Conservation (phyloP, 1,140 invertebrate species). For the Heliconius nattereri region DNA sequence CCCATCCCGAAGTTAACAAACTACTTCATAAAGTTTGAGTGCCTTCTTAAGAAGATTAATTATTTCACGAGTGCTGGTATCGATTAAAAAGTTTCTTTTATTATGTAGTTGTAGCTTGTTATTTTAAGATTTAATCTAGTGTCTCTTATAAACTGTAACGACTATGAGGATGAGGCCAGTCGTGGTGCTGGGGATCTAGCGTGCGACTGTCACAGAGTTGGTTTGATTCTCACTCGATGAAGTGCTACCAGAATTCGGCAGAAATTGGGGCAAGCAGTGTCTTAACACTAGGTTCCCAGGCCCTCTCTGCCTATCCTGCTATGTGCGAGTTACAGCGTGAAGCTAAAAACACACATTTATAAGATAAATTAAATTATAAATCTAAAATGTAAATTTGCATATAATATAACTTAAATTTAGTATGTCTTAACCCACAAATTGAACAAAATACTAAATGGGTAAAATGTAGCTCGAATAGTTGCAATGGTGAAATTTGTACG, state of each 20-base stretch:
- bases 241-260: no score
- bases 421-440: not conserved
- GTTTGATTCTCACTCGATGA: no score
- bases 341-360: no score
- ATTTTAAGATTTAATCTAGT: conserved; percentile 23
- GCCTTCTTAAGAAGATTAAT: conserved; percentile 37
- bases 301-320: no score
- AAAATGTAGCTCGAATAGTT: conserved; percentile 24
- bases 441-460: not conserved
- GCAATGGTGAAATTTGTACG: conserved; percentile 1
- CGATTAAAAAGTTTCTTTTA: conserved; percentile 35
- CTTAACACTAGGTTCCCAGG: no score
- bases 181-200: no score
- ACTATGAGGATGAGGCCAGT: not conserved
- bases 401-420: not conserved
- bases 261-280: no score
- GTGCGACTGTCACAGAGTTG: no score
- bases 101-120: conserved; percentile 4
- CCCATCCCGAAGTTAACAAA: conserved; percentile 32
- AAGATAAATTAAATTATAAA: no score
- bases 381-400: not conserved
- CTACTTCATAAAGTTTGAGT: conserved; percentile 33
- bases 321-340: no score
- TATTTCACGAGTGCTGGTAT: conserved; percentile 35
- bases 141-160: not conserved